These are phyloP conservation scores for Mustela lutreola DNA, from an alignment of 2,113 vertebrate species.

Conservation along the genomic window DNA sequence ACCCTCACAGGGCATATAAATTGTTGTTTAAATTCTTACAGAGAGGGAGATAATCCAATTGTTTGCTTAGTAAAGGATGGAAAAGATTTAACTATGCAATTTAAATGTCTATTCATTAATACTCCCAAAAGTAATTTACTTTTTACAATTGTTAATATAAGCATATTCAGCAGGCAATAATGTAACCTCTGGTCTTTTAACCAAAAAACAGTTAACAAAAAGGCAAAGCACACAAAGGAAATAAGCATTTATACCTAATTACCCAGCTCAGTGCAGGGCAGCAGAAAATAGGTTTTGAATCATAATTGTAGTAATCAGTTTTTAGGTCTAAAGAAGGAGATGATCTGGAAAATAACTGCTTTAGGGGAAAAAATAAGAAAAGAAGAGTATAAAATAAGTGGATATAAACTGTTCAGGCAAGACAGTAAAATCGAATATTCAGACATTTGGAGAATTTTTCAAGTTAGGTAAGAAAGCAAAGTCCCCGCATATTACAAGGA, in stretches of 20 bases:
- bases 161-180: conserved; percentile 71
- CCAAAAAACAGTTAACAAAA: conserved; percentile 53
- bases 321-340: conserved; percentile 52
- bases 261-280: conserved; percentile 49
- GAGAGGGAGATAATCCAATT: conserved; percentile 26
- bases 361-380: conserved; percentile 57
- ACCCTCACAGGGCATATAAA: conserved; percentile 55
- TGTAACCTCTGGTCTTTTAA: conserved; percentile 69
- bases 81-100: conserved; percentile 74
- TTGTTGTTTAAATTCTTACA: conserved; percentile 65
- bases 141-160: conserved; percentile 72
- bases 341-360: conserved; percentile 69
- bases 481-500: conserved; percentile 1
- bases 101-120: conserved; percentile 77
- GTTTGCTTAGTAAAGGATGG: conserved; percentile 72
- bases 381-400: conserved; percentile 64
- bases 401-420: conserved; percentile 65
- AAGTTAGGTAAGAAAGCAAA: conserved; percentile 50
- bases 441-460: conserved; percentile 22
- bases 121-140: conserved; percentile 74
- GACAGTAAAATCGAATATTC: conserved; percentile 34
- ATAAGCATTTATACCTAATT: conserved; percentile 74
- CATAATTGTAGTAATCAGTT: conserved; percentile 64
- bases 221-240: conserved; percentile 68
- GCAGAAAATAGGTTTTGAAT: conserved; percentile 74